phyloP scores from a whole-genome alignment of 1,140 invertebrate genomes.

The Zophobas morio region DNA sequence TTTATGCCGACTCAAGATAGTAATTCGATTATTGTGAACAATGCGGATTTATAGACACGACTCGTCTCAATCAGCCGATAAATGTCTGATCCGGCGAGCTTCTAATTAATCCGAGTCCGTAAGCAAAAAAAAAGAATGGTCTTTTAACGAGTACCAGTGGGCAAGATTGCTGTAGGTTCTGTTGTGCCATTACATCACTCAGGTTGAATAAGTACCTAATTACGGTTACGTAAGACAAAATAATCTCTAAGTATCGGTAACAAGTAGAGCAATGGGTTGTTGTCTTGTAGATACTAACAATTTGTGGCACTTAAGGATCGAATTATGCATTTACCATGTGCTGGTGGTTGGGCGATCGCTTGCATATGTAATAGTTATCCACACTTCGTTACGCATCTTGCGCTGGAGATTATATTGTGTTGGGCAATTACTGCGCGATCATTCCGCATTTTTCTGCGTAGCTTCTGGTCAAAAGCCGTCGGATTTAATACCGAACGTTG shows the following conservation, averaged over 20 bases:
- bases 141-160: slow-evolving; percentile 32
- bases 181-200: slow-evolving; percentile 53
- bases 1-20: slow-evolving; percentile 19
- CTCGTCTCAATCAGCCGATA: slow-evolving; percentile 30
- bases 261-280: slow-evolving; percentile 52
- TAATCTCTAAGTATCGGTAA: slow-evolving; percentile 52
- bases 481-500: no score
- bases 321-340: slow-evolving; percentile 49
- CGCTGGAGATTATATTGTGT: slow-evolving; percentile 1
- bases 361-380: slow-evolving; percentile 40
- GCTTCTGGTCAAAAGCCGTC: not conserved
- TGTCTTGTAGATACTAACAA: slow-evolving; percentile 52
- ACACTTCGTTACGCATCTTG: slow-evolving; percentile 38
- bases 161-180: slow-evolving; percentile 8
- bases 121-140: slow-evolving; percentile 3
- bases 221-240: slow-evolving; percentile 54
- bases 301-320: slow-evolving; percentile 53
- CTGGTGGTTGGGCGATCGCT: slow-evolving; percentile 12
- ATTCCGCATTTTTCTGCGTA: not conserved
- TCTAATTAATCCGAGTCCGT: slow-evolving; percentile 18
- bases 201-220: slow-evolving; percentile 56
- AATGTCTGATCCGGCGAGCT: slow-evolving; percentile 8
- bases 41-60: slow-evolving; percentile 35
- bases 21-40: slow-evolving; percentile 26
- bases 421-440: slow-evolving; percentile 4